Evolutionary conservation across 2,797 vertebrate genomes (phyloP).

Genomic region (Aldrovandia affinis): DNA sequence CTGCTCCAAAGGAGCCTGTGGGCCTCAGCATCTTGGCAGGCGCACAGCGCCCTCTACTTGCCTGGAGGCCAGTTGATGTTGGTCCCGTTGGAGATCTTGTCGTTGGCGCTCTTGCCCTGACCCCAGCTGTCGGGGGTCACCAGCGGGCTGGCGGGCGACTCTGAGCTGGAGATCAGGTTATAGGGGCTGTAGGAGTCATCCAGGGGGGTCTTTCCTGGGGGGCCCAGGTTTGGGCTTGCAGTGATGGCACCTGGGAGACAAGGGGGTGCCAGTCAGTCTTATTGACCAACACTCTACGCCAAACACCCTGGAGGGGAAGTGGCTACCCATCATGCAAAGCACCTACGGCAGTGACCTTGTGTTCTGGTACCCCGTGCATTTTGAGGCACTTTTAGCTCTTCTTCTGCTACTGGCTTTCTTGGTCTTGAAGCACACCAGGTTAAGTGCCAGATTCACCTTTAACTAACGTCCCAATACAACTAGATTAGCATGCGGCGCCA

Average conservation of each 20-base stretch:
- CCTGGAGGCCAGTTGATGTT: slow-evolving; percentile 99
- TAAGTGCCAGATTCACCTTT: too few relatives aligned
- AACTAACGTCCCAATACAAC: not conserved
- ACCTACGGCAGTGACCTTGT: too few relatives aligned
- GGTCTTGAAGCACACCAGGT: not conserved
- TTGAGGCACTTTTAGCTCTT: not conserved
- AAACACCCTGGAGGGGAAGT: too few relatives aligned
- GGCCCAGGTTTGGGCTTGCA: slow-evolving; percentile 86
- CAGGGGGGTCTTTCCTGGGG: slow-evolving; percentile 87
- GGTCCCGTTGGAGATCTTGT: slow-evolving; percentile 95
- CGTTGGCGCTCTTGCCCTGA: slow-evolving; percentile 90
- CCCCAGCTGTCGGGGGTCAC: slow-evolving; percentile 94
- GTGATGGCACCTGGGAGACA: slow-evolving; percentile 85
- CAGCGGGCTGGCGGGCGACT: slow-evolving; percentile 89
- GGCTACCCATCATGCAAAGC: not conserved
- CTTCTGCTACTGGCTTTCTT: not conserved
- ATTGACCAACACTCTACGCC: not conserved
- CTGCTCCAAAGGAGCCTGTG: not conserved
- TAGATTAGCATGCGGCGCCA: too few relatives aligned
- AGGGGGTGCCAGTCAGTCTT: not conserved
- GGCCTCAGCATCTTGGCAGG: not conserved
- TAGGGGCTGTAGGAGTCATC: slow-evolving; percentile 96
- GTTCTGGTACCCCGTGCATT: too few relatives aligned
- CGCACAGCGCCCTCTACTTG: slow-evolving; percentile 51
- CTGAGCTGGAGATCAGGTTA: slow-evolving; percentile 88